phyloP scores from a whole-genome alignment of 2,888 invertebrate species.

The Junonia oenone region DNA sequence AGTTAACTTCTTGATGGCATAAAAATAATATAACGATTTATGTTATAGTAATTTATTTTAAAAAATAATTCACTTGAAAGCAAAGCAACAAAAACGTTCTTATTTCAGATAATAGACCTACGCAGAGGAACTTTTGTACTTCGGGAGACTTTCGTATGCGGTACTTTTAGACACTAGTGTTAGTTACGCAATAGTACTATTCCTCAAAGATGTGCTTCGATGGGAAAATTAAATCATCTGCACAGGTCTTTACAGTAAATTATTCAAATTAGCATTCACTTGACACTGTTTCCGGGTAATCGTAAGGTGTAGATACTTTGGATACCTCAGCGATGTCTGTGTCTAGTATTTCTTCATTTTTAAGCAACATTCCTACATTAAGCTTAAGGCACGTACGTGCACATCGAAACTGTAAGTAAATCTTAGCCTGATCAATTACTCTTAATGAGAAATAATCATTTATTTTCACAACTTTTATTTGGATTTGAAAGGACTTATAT shows the following conservation, averaged over 20 bases:
- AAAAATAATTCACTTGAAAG: too few species aligned
- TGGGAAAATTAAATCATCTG: not conserved
- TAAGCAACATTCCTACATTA: conserved; percentile 55
- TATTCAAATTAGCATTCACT: not conserved
- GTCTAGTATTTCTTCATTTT: conserved; percentile 57
- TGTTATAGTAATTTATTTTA: too few species aligned
- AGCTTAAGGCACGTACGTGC: conserved; percentile 39
- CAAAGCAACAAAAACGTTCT: too few species aligned
- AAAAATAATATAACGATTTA: too few species aligned
- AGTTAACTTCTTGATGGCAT: too few species aligned
- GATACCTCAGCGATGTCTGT: conserved; percentile 37
- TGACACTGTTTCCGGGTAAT: conserved; percentile 8
- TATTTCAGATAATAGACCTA: too few species aligned
- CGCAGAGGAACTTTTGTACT: too few species aligned
- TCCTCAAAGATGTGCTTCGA: too few species aligned
- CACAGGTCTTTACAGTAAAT: too few species aligned
- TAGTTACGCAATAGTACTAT: too few species aligned
- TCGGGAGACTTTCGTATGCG: too few species aligned
- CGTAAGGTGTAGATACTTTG: conserved; percentile 42
- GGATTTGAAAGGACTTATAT: conserved; percentile 48
- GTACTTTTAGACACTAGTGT: too few species aligned
- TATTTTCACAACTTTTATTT: conserved; percentile 46
- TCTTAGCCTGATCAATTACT: conserved; percentile 46
- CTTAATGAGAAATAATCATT: conserved; percentile 50
- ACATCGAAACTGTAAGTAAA: conserved; percentile 44